These are phyloP conservation scores for Drosophila kepulauana DNA, from an alignment of 1,140 invertebrate genomes.

Conservation along the genomic window DNA sequence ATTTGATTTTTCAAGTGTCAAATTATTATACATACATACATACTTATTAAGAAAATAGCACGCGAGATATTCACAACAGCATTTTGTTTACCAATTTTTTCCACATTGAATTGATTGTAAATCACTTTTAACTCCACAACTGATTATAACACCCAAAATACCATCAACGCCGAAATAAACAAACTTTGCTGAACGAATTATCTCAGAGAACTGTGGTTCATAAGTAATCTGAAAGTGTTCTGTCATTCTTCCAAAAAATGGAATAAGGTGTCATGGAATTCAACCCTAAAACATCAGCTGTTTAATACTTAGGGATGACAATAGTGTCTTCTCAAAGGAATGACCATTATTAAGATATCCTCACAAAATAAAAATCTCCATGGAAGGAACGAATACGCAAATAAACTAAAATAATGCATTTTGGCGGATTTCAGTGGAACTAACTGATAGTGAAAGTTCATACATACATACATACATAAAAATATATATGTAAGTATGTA, in stretches of 20 bases:
- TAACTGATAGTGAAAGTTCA: no score
- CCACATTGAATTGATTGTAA: not conserved
- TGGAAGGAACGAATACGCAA: no score
- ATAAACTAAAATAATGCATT: no score
- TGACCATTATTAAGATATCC: not conserved
- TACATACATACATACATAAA: no score
- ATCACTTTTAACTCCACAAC: constrained; percentile 8
- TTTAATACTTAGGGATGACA: constrained; percentile 17
- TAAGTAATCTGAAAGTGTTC: constrained; percentile 10
- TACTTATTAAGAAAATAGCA: not conserved
- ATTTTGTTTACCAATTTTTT: not conserved
- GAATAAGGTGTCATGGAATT: constrained; percentile 12
- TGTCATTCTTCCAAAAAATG: constrained; percentile 18
- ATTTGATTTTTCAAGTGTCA: no score
- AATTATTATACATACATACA: not conserved
- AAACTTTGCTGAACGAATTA: constrained; percentile 51
- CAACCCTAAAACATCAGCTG: constrained; percentile 21
- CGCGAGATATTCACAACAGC: not conserved
- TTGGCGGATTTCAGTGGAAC: no score
- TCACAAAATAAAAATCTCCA: no score
- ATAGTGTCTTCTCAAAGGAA: not conserved
- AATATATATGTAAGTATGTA: no score
- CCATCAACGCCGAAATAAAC: constrained; percentile 28
- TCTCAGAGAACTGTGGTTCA: constrained; percentile 40
- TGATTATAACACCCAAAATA: constrained; percentile 38